Evolutionary conservation across 2,113 vertebrate genomes (phyloP).

Genomic region (Sylvia atricapilla): DNA sequence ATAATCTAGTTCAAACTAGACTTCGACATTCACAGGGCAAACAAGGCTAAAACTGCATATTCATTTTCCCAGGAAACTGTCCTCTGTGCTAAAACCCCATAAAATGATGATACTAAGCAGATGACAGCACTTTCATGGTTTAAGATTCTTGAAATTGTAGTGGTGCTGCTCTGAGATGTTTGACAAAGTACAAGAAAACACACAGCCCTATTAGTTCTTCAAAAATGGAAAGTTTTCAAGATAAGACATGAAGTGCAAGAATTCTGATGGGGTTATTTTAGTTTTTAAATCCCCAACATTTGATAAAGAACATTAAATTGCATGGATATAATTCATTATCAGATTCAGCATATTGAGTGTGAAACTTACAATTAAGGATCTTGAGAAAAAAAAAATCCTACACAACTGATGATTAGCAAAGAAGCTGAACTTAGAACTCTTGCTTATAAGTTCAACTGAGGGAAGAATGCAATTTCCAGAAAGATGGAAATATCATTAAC

Average conservation of each 20-base stretch:
- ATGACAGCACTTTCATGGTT: not conserved
- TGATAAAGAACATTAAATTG: not conserved
- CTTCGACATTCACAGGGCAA: not conserved
- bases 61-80: not conserved
- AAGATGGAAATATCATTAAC: not conserved
- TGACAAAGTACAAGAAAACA: slow-evolving; percentile 6
- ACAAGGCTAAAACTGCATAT: not conserved
- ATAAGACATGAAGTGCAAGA: not conserved
- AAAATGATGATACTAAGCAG: slow-evolving; percentile 33
- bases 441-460: not conserved
- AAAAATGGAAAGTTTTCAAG: not conserved
- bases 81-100: not conserved
- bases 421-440: not conserved
- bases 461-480: not conserved
- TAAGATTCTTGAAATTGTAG: slow-evolving; percentile 7
- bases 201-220: not conserved
- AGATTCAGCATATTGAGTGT: not conserved
- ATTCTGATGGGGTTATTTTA: not conserved
- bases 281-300: not conserved
- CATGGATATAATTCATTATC: not conserved
- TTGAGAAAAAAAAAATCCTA: not conserved
- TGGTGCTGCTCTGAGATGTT: not conserved
- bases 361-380: not conserved
- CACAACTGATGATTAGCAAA: not conserved
- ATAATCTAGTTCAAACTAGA: not conserved